These are phyloP conservation scores for Gavialis gangeticus DNA, from an alignment of 2,113 vertebrate genomes.

Conservation along the genomic window DNA sequence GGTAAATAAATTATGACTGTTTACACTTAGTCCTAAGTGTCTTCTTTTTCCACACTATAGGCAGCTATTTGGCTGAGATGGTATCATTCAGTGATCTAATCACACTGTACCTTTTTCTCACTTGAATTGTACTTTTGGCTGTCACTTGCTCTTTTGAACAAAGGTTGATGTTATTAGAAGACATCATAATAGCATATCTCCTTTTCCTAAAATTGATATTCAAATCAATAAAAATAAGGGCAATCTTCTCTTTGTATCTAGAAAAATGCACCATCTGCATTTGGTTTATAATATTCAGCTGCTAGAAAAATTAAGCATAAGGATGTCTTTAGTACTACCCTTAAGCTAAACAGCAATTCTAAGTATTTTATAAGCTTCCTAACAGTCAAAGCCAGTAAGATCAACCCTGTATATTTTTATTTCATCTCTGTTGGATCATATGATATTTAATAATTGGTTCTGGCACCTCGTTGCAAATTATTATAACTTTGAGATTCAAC, in stretches of 20 bases:
- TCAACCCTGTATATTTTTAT: conserved; percentile 88
- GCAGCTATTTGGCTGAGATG: conserved; percentile 80
- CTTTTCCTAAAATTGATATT: conserved; percentile 67
- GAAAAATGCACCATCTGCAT: conserved; percentile 81
- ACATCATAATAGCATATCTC: conserved; percentile 75
- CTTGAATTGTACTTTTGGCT: conserved; percentile 80
- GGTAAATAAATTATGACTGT: conserved; percentile 87
- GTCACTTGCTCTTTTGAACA: conserved; percentile 81
- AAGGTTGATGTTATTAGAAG: conserved; percentile 74
- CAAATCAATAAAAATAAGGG: conserved; percentile 76
- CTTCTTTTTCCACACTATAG: conserved; percentile 81
- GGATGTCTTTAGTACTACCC: conserved; percentile 80
- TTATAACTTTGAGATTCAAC: conserved; percentile 87
- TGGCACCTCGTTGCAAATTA: conserved; percentile 87
- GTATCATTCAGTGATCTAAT: conserved; percentile 77
- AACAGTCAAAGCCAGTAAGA: conserved; percentile 84
- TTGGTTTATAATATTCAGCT: conserved; percentile 77
- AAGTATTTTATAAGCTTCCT: conserved; percentile 80
- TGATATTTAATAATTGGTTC: conserved; percentile 90
- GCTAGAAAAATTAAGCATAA: conserved; percentile 82
- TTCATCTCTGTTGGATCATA: conserved; percentile 87
- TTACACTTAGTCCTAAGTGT: conserved; percentile 80
- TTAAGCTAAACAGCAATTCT: conserved; percentile 79
- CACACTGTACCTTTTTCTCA: conserved; percentile 80
- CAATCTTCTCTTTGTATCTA: conserved; percentile 76